Conservation (phyloP, 2,888 invertebrate species). For the Apotomis turbidana region DNA sequence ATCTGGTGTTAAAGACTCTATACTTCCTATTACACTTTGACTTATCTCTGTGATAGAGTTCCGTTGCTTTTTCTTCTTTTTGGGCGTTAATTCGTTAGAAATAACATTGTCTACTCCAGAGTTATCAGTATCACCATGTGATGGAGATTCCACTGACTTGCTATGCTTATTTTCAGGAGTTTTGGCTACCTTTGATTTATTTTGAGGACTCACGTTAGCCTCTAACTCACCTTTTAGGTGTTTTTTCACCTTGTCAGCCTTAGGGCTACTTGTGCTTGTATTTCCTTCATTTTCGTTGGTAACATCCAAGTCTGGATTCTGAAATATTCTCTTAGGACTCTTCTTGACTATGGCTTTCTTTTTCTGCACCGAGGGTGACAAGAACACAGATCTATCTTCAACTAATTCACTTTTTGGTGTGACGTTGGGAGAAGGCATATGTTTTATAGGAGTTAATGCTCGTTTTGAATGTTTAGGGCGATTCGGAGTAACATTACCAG, state of each 20-base stretch:
- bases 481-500: slow-evolving; percentile 82
- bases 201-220: slow-evolving; percentile 44
- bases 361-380: slow-evolving; percentile 74
- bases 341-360: slow-evolving; percentile 78
- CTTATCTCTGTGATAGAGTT: slow-evolving; percentile 15
- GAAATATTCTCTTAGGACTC: slow-evolving; percentile 77
- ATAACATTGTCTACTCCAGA: slow-evolving; percentile 7
- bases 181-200: slow-evolving; percentile 47
- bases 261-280: slow-evolving; percentile 57
- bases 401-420: slow-evolving; percentile 76
- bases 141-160: slow-evolving; percentile 28
- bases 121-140: slow-evolving; percentile 3
- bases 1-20: slow-evolving; percentile 9
- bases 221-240: slow-evolving; percentile 69
- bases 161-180: slow-evolving; percentile 47
- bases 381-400: slow-evolving; percentile 72
- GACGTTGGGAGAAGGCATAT: slow-evolving; percentile 73
- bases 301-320: slow-evolving; percentile 68
- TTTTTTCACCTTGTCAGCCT: slow-evolving; percentile 75
- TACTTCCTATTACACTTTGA: slow-evolving; percentile 6
- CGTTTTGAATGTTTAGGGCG: slow-evolving; percentile 74
- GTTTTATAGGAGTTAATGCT: slow-evolving; percentile 76
- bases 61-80: slow-evolving; percentile 37
- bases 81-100: slow-evolving; percentile 24
- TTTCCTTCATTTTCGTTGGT: slow-evolving; percentile 59